phyloP scores from a whole-genome alignment of 2,888 invertebrate genomes.

The Platycheirus albimanus region DNA sequence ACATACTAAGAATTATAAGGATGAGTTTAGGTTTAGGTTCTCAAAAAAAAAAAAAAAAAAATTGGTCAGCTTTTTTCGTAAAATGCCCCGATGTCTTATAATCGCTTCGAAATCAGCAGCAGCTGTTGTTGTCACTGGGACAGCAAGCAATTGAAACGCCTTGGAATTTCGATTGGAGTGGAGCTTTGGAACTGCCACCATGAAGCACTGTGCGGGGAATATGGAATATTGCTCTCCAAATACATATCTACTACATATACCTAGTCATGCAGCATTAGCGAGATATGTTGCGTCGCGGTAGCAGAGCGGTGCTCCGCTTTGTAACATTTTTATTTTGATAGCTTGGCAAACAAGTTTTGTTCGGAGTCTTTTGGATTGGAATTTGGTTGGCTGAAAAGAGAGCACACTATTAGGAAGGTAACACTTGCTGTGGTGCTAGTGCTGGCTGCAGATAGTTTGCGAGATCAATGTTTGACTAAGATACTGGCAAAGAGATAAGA shows the following conservation, averaged over 20 bases:
- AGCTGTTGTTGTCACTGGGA: constrained; percentile 52
- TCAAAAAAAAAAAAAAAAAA: too few species aligned
- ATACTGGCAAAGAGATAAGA: constrained; percentile 52
- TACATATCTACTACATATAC: not conserved
- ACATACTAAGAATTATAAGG: too few species aligned
- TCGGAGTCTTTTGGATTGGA: constrained; percentile 33
- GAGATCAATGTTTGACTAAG: constrained; percentile 44
- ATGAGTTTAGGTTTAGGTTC: too few species aligned
- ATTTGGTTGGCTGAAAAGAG: constrained; percentile 38
- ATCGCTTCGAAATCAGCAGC: constrained; percentile 42
- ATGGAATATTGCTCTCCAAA: constrained; percentile 14
- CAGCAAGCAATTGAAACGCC: constrained; percentile 49
- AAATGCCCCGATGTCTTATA: not conserved
- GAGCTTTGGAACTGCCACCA: constrained; percentile 32
- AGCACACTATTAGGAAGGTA: constrained; percentile 8
- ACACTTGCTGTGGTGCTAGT: not conserved
- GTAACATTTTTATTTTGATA: constrained; percentile 39
- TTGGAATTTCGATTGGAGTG: constrained; percentile 54
- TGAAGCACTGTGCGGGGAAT: not conserved
- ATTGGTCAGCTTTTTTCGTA: not conserved
- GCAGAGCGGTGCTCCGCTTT: too few species aligned
- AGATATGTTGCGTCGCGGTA: constrained; percentile 14
- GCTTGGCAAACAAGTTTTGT: constrained; percentile 64
- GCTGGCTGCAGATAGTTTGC: constrained; percentile 27
- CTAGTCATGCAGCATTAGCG: not conserved